phyloP scores from a whole-genome alignment of 2,888 invertebrate genomes.

The Lamproptera curius region DNA sequence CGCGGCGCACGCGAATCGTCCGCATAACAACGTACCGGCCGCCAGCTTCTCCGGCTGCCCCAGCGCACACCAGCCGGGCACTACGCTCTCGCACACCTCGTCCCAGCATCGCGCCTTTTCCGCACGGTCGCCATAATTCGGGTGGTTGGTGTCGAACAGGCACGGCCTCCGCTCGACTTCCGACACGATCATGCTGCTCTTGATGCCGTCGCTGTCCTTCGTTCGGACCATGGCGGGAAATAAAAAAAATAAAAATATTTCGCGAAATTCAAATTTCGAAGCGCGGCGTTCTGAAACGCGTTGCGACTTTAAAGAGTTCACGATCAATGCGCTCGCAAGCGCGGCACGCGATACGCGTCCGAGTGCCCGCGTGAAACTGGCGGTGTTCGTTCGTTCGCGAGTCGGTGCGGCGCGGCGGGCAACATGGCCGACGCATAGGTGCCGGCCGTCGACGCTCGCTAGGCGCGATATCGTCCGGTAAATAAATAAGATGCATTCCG shows the following conservation, averaged over 20 bases:
- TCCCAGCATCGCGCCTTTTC: constrained; percentile 70
- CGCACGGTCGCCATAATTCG: constrained; percentile 62
- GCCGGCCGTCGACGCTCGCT: constrained; percentile 38
- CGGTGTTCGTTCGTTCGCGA: constrained; percentile 42
- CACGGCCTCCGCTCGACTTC: constrained; percentile 67
- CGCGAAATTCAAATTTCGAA: constrained; percentile 26
- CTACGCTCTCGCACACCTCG: constrained; percentile 65
- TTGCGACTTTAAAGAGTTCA: constrained; percentile 40
- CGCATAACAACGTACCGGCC: constrained; percentile 54
- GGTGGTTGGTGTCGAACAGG: constrained; percentile 62
- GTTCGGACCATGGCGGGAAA: constrained; percentile 54
- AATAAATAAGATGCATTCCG: constrained; percentile 63
- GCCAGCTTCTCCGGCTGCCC: constrained; percentile 58
- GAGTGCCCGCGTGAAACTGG: constrained; percentile 69
- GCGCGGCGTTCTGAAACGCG: constrained; percentile 30
- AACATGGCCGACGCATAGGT: constrained; percentile 70
- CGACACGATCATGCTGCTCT: constrained; percentile 58
- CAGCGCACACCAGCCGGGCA: constrained; percentile 63
- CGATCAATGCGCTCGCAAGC: constrained; percentile 28
- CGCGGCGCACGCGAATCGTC: constrained; percentile 38
- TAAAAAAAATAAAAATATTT: constrained; percentile 14
- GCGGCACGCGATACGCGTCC: constrained; percentile 47
- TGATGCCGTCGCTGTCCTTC: constrained; percentile 63
- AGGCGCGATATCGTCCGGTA: constrained; percentile 65
- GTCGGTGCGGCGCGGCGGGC: constrained; percentile 34